A percentile compares a stretch with the other conserved stretches of the same genome.
Conservation (phyloP, 2,113 vertebrate genomes). For the Vimba vimba region DNA sequence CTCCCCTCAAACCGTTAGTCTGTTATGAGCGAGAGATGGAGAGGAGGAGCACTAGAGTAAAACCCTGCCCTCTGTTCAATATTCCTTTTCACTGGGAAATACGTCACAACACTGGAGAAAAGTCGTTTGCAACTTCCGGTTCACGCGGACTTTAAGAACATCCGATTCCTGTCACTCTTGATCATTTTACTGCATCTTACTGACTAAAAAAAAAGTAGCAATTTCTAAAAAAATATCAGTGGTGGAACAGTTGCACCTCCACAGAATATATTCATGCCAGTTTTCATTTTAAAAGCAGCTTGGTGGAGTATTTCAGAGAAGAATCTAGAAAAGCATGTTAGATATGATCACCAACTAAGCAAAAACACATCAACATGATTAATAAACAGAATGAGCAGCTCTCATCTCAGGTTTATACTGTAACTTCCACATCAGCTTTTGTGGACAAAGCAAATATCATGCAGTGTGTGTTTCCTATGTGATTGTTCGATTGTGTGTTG, state of each 20-base stretch:
- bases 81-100: no score
- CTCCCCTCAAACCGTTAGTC: no score
- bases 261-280: not conserved
- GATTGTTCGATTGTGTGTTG: not conserved
- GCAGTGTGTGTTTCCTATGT: not conserved
- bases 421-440: slow-evolving; percentile 28
- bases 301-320: not conserved
- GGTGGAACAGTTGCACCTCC: not conserved
- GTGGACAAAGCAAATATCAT: slow-evolving; percentile 41
- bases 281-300: not conserved
- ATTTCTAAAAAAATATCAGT: no score
- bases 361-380: not conserved
- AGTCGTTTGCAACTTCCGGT: no score
- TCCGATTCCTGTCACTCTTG: not conserved
- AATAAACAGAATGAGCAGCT: not conserved
- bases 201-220: not conserved
- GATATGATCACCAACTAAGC: no score
- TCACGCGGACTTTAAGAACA: no score
- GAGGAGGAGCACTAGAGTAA: no score
- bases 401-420: not conserved
- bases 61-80: no score
- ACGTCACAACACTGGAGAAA: no score
- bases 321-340: not conserved
- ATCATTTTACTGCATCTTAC: not conserved
- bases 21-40: no score